phyloP scores from a whole-genome alignment of 2,113 vertebrate species.

The Cacatua alba region DNA sequence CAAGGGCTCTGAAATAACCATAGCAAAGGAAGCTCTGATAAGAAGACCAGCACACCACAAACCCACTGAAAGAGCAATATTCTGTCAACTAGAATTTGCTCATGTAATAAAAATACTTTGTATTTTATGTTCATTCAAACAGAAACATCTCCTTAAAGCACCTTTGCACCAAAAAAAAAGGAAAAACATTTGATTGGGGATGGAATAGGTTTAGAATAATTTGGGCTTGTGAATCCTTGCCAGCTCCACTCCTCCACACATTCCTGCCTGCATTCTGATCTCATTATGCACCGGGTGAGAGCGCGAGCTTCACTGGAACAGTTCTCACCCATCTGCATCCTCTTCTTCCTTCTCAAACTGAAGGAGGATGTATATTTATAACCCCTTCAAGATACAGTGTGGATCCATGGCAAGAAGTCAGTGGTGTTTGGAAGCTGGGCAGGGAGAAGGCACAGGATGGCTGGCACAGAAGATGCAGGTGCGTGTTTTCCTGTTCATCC shows the following conservation, averaged over 20 bases:
- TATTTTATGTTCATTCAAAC: neutral
- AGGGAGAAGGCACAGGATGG: neutral
- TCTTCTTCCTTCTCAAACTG: slow-evolving; percentile 12
- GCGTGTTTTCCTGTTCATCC: neutral
- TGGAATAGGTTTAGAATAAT: slow-evolving; percentile 54
- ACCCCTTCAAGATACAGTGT: neutral
- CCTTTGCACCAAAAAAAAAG: neutral
- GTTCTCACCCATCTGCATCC: slow-evolving; percentile 66
- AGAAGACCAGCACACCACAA: neutral
- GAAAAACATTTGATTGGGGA: slow-evolving; percentile 4
- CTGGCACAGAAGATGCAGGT: neutral
- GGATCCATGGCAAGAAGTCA: neutral
- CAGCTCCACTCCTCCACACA: slow-evolving; percentile 72
- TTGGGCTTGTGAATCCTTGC: slow-evolving; percentile 58
- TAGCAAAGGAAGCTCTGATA: neutral
- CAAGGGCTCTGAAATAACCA: slow-evolving; percentile 30
- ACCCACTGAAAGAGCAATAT: neutral
- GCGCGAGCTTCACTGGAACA: slow-evolving; percentile 47
- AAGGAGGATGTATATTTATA: slow-evolving; percentile 56
- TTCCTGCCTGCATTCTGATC: slow-evolving; percentile 68
- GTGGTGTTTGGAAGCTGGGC: neutral
- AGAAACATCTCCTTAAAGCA: slow-evolving; percentile 2
- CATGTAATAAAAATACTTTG: neutral
- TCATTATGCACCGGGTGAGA: slow-evolving; percentile 45
- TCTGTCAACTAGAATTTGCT: neutral